These are phyloP conservation scores for Meandrusa payeni DNA, from an alignment of 2,888 invertebrate species.

Conservation along the genomic window DNA sequence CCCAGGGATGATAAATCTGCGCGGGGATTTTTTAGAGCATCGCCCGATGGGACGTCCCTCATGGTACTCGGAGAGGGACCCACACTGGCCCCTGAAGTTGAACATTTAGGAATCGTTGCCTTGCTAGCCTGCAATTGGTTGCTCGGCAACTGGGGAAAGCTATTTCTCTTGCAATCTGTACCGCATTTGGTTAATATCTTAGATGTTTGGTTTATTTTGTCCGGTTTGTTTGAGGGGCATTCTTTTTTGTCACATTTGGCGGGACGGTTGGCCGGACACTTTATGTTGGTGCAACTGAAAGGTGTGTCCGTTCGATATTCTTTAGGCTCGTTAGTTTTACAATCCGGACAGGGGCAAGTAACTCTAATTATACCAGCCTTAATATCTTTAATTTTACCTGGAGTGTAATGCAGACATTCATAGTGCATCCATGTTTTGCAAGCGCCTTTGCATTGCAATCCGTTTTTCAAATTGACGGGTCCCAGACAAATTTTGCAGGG, in stretches of 20 bases:
- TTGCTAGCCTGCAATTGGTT: too few relatives aligned
- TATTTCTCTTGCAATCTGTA: constrained; percentile 38
- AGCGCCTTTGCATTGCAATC: constrained; percentile 59
- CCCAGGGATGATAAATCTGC: constrained; percentile 38
- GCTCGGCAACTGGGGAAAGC: constrained; percentile 30
- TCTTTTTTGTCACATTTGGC: constrained; percentile 37
- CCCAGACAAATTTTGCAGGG: constrained; percentile 64
- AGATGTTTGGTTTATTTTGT: constrained; percentile 30
- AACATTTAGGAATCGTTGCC: constrained; percentile 10
- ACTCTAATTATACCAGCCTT: constrained; percentile 56
- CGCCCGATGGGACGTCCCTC: constrained; percentile 43
- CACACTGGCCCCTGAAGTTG: constrained; percentile 27
- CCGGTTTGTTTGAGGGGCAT: constrained; percentile 33
- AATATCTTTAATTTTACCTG: constrained; percentile 61
- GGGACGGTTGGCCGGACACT: constrained; percentile 52
- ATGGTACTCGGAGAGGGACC: constrained; percentile 24
- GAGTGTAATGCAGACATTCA: constrained; percentile 58
- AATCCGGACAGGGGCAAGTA: constrained; percentile 68
- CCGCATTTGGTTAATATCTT: constrained; percentile 35
- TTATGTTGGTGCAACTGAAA: constrained; percentile 47
- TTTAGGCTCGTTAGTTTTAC: constrained; percentile 45
- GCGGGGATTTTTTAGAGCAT: constrained; percentile 39
- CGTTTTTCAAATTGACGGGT: constrained; percentile 49
- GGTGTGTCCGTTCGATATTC: constrained; percentile 47
- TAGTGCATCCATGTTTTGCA: constrained; percentile 64